phyloP scores from a whole-genome alignment of 2,113 vertebrate species.

The Ciconia boyciana region DNA sequence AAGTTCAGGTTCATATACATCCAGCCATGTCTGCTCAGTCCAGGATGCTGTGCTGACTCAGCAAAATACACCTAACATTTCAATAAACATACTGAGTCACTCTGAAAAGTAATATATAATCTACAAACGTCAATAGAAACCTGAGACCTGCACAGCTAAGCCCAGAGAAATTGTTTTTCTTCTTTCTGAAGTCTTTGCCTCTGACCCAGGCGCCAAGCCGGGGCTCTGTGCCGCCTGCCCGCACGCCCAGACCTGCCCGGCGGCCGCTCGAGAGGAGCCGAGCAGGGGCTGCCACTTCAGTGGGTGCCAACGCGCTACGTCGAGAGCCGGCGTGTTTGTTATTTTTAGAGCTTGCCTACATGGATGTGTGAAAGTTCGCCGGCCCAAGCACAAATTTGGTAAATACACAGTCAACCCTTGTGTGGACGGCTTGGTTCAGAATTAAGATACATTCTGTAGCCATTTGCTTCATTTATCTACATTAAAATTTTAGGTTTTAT shows the following conservation, averaged over 20 bases:
- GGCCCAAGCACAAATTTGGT: too few relatives aligned
- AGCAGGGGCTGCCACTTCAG: neutral
- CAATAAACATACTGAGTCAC: neutral
- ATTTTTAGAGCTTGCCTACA: neutral
- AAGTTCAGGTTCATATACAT: neutral
- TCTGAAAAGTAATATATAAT: neutral
- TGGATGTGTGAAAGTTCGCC: neutral
- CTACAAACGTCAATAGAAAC: neutral
- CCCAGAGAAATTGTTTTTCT: neutral
- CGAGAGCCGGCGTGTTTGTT: fast-evolving
- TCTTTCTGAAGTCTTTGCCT: neutral
- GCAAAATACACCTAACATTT: neutral
- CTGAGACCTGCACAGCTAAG: neutral
- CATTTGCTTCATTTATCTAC: neutral
- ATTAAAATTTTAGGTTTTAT: neutral
- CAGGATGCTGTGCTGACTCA: neutral
- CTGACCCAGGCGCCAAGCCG: fast-evolving
- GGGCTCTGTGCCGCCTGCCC: neutral
- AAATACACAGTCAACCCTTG: neutral
- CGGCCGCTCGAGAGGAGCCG: fast-evolving
- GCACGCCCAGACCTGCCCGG: fast-evolving
- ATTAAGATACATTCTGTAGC: neutral
- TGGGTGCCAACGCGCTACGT: neutral
- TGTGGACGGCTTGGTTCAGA: neutral
- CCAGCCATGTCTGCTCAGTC: neutral